Percentiles rank a stretch among this genome's conserved stretches.
Evolutionary conservation across 2,113 vertebrate genomes (phyloP).

Genomic region (Neolamprologus sp.): DNA sequence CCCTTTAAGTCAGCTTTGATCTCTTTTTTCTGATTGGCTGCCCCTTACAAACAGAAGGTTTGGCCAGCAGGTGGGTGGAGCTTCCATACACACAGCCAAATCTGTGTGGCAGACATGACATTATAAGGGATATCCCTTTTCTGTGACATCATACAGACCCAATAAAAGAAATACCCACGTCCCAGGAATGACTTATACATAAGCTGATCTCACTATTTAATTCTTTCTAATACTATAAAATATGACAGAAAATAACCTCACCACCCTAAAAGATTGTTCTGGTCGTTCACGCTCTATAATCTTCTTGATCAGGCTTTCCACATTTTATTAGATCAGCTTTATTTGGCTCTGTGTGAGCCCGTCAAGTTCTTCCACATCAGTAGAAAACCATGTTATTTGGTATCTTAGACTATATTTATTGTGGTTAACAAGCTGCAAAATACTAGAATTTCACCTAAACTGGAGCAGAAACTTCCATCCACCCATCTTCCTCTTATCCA

Average conservation of each 20-base stretch:
- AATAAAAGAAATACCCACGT: rapidly evolving
- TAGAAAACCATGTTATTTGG: rapidly evolving
- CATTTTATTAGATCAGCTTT: neutral
- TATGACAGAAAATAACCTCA: rapidly evolving
- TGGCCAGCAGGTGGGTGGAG: neutral
- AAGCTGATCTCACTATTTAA: rapidly evolving
- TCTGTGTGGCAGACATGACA: neutral
- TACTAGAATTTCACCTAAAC: neutral
- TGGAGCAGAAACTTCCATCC: neutral
- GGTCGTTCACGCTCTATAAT: neutral
- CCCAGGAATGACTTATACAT: neutral
- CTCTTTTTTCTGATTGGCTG: neutral
- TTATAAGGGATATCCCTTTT: neutral
- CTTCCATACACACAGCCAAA: neutral
- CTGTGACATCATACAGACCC: neutral
- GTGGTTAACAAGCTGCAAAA: neutral
- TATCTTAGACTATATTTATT: neutral
- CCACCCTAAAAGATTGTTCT: neutral
- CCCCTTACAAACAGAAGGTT: neutral
- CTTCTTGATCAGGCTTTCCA: neutral
- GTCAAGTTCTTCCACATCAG: neutral
- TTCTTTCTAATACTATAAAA: neutral
- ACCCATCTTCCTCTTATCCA: neutral
- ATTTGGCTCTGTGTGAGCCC: neutral
- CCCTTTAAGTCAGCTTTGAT: neutral